Percentiles rank a stretch among this genome's conserved stretches.
Evolutionary conservation across 2,888 invertebrate species (phyloP).

Genomic region (Malachius bipustulatus): DNA sequence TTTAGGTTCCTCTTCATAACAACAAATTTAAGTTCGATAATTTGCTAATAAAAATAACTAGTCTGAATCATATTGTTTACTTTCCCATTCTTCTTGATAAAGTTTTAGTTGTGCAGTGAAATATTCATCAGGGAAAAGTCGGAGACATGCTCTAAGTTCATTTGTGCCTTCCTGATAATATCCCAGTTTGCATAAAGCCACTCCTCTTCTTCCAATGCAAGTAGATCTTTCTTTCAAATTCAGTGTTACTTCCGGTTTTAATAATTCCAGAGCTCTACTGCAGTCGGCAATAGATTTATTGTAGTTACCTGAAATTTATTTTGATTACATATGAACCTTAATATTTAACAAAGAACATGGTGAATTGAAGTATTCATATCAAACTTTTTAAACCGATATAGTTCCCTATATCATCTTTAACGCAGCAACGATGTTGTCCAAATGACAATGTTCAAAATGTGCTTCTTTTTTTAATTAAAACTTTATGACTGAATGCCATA

Average conservation of each 20-base stretch:
- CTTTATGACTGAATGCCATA: too few relatives aligned
- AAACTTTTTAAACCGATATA: too few relatives aligned
- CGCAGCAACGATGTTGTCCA: too few relatives aligned
- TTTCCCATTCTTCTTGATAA: conserved; percentile 11
- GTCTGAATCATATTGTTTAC: conserved; percentile 14
- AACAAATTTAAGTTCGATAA: not conserved
- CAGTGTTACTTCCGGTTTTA: conserved; percentile 58
- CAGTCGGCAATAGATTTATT: conserved; percentile 46
- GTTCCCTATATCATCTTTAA: too few relatives aligned
- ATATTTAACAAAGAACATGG: too few relatives aligned
- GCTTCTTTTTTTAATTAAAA: too few relatives aligned
- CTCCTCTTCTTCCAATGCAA: conserved; percentile 63
- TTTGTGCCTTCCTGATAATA: conserved; percentile 55
- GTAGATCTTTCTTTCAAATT: conserved; percentile 60
- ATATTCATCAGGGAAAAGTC: conserved; percentile 48
- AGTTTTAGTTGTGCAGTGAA: conserved; percentile 36
- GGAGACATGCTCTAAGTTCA: conserved; percentile 63
- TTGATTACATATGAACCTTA: too few relatives aligned
- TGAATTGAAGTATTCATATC: too few relatives aligned
- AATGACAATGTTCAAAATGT: too few relatives aligned
- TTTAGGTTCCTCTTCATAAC: conserved; percentile 1
- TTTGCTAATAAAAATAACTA: too few relatives aligned
- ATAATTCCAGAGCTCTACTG: conserved; percentile 57
- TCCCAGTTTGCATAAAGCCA: conserved; percentile 59
- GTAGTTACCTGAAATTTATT: conserved; percentile 50